Evolutionary conservation across 2,113 vertebrate genomes (phyloP), one percentile per base, ranked within the genome.

Genomic region (Callionymus lyra): DNA sequence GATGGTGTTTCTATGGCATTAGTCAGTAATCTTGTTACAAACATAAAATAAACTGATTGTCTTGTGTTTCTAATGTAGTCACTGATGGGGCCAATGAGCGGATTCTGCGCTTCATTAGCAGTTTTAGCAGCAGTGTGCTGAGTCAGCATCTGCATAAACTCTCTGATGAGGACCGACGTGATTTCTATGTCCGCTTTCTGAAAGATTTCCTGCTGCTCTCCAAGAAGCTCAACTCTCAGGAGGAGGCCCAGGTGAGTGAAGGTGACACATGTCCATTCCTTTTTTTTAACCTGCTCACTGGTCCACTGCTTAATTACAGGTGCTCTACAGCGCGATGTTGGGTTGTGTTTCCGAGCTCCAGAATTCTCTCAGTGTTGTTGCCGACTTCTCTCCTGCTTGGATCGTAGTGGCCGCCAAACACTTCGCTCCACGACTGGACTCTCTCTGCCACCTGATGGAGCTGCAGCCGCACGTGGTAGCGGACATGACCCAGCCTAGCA

Each of bases 151-250:
- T 83, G 0, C 27, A 56, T 44, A 87, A 87, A 57, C 83, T 93
- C 37, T 63, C 90, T 45, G 79, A 86, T 4, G 63, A 55, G 12
- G 81, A 80, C 12, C 87, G 80, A 59, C 41, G 40, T 1, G 78
- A 83, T 33, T 79, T 93, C 48, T 87, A 91, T 32, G 72, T 83
- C 0, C 53, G 74, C 43, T 98, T 94, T 54, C 11, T 83, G 45
- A 74, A 75, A 63, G 94, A 97, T 65, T 98, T 92, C 2, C 70
- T 94, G 35, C 84, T 71, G 39, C 49, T 96, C 85, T 85, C 85
- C 12, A 85, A 88, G 40, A 80, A 57, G 0, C 76, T 89, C 41
- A 77, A 86, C 35, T 82, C 77, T 2, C 0, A 0, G 2, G 43
- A 74, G 10, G 85, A 90, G 31, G 60, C 92, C 19, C 2, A 84